Conservation (phyloP, 2,797 vertebrate genomes). For the Sardinella longiceps region DNA sequence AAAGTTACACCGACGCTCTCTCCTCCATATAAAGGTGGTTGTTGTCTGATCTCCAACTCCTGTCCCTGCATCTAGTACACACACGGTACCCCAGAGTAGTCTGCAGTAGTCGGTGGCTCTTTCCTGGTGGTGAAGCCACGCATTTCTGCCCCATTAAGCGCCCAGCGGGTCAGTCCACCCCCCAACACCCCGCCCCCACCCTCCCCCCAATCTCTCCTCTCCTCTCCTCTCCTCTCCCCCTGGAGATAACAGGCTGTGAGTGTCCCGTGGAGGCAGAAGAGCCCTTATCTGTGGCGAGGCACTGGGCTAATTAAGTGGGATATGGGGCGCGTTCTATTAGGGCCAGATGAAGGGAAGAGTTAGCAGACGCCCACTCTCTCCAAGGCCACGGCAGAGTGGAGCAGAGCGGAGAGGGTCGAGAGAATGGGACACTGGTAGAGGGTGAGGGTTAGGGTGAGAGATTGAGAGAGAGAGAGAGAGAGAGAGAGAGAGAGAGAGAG, state of each 20-base stretch:
- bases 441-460: too few relatives aligned
- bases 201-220: neutral
- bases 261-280: slow-evolving; percentile 38
- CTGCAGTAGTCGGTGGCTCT: neutral
- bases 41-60: neutral
- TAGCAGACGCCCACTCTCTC: slow-evolving; percentile 45
- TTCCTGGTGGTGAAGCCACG: neutral
- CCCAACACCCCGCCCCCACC: neutral
- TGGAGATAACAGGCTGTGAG: slow-evolving; percentile 40
- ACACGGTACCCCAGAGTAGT: neutral
- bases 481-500: slow-evolving; percentile 35
- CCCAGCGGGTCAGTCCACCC: neutral
- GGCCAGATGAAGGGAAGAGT: slow-evolving; percentile 52
- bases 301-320: slow-evolving; percentile 53
- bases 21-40: too few relatives aligned
- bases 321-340: slow-evolving; percentile 56
- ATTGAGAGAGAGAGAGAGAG: slow-evolving; percentile 6
- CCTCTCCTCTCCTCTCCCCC: neutral
- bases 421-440: too few relatives aligned
- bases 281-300: slow-evolving; percentile 53
- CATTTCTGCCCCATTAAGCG: neutral
- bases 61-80: neutral
- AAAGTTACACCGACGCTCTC: too few relatives aligned
- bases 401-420: neutral
- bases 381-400: neutral